Base-by-base conservation (phyloP, 2,797 vertebrate genomes). In the Betta splendens region DNA sequence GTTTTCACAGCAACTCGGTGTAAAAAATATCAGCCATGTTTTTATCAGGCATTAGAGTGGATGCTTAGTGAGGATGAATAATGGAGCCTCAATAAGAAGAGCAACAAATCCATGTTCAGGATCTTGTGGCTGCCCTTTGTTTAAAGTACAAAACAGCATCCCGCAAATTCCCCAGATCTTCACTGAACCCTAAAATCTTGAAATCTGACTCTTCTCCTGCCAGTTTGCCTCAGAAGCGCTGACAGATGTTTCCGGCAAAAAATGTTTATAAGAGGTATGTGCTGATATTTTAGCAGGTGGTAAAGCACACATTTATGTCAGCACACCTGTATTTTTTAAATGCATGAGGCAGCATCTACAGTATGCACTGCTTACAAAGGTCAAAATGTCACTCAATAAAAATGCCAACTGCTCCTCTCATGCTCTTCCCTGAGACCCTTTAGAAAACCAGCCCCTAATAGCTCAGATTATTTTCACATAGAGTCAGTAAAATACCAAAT, bases 341-440 rank as follows among this genome's bases (percentile, higher is more conserved):
- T n/a, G n/a, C n/a, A n/a, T n/a, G n/a, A n/a, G n/a, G 18, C n/a
- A n/a, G n/a, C n/a, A n/a, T n/a, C n/a, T n/a, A n/a, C n/a, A n/a
- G n/a, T 25, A 5, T 31, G 47, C 37, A 52, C 16, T 2, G 35
- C 39, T 26, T 42, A 5, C 39, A 72, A 55, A 75, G 77, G 66
- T 79, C 64, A 73, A 73, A 67, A 68, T 67, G 60, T 77, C 59
- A 80, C 2, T 53, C 73, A 42, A 25, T 45, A 64, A 65, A 57
- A 57, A 74, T 57, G 47, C 21, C 22, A 53, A 17, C 20, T 43
- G 39, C n/a, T 49, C 43, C 15, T 33, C 25, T 16, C 5, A 0
- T 20, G 39, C 1, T 26, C 28, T 45, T 49, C 40, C 7, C 20
- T 29, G 26, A 31, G 38, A 23, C 23, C 10, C 2, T 12, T 5